Conservation (phyloP, 1,140 invertebrate species). For the Solenopsis invicta region DNA sequence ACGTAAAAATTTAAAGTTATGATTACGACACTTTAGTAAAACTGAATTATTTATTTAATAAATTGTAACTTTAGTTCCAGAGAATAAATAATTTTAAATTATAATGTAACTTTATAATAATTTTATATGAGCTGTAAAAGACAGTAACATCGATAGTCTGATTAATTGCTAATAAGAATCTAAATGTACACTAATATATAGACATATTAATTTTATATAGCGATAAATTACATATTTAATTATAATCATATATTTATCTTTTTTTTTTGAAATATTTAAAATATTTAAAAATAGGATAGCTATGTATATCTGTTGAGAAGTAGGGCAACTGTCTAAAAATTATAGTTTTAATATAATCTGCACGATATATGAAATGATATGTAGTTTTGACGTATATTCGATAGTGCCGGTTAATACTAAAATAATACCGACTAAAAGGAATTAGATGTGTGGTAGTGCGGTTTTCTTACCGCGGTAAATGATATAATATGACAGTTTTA, state of each 20-base stretch:
- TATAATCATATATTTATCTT: background rate
- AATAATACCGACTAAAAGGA: background rate
- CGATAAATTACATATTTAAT: slow-evolving; percentile 2
- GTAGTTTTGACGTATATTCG: background rate
- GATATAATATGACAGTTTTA: background rate
- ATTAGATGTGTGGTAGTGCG: background rate
- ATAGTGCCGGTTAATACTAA: background rate
- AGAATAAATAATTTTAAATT: background rate
- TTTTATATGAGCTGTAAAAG: no score
- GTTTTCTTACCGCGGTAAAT: background rate
- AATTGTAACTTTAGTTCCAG: background rate
- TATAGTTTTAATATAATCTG: slow-evolving; percentile 14
- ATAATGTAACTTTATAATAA: background rate
- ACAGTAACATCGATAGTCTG: background rate
- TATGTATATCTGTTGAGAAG: background rate
- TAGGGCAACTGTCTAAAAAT: background rate
- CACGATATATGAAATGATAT: background rate
- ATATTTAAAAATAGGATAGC: background rate
- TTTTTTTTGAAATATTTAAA: background rate
- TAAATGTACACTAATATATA: background rate
- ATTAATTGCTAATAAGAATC: background rate
- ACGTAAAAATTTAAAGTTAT: background rate
- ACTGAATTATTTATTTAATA: background rate
- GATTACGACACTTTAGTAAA: background rate
- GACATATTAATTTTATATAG: background rate